These are phyloP conservation scores for Engystomops pustulosus DNA, from an alignment of 2,113 vertebrate genomes.

Conservation along the genomic window DNA sequence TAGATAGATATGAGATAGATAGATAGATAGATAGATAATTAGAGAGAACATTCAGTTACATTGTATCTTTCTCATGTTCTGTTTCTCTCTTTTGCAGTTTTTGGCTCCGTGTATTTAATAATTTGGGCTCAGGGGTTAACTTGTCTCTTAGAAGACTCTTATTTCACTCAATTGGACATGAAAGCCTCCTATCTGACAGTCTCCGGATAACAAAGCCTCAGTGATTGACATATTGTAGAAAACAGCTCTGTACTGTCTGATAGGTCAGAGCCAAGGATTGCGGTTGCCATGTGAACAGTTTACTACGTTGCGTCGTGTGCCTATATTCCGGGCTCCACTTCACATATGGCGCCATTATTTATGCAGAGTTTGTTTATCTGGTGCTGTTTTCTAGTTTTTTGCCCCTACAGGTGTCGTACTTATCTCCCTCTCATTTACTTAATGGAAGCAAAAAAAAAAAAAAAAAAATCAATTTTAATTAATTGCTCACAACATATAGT, in stretches of 20 bases:
- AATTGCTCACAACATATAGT: not conserved
- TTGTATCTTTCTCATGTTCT: not conserved
- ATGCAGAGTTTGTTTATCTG: not conserved
- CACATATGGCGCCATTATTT: not conserved
- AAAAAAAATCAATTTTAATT: not conserved
- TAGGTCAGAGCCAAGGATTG: not conserved
- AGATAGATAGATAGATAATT: not conserved
- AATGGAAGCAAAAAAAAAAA: not conserved
- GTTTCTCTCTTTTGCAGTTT: not conserved
- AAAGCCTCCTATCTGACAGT: conserved; percentile 12
- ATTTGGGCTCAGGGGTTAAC: conserved; percentile 5
- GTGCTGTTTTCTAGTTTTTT: not conserved
- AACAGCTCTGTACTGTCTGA: not conserved
- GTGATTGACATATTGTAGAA: conserved; percentile 21
- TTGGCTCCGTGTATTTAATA: not conserved
- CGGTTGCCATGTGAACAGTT: conserved; percentile 44
- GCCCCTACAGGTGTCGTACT: not conserved
- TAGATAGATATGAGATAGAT: not conserved
- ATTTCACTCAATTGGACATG: conserved; percentile 32
- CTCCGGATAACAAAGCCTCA: not conserved
- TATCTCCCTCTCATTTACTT: not conserved
- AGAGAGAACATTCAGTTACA: not conserved
- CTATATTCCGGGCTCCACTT: not conserved
- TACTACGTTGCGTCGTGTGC: not conserved
- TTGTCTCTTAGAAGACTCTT: not conserved